phyloP scores from a whole-genome alignment of 2,113 vertebrate species.

The Xiphophorus maculatus region DNA sequence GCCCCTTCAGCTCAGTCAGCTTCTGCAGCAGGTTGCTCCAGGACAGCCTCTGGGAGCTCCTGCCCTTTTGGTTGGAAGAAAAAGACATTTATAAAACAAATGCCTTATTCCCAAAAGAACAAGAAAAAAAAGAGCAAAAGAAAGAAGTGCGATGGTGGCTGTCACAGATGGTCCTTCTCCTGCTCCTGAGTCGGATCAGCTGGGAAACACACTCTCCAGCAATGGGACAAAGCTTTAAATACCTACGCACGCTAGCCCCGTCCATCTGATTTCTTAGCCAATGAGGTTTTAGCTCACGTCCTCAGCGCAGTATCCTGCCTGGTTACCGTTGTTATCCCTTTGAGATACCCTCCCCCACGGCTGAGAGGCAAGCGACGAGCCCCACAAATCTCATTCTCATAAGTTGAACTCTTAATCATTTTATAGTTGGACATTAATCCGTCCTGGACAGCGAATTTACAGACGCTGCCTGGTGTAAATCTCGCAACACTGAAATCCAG shows the following conservation, averaged over 20 bases:
- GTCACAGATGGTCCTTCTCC: neutral
- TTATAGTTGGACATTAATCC: neutral
- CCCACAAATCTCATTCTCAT: neutral
- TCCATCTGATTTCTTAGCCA: constrained; percentile 72
- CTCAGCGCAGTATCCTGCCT: constrained; percentile 83
- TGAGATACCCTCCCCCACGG: neutral
- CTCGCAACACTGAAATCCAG: neutral
- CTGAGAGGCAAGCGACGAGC: neutral
- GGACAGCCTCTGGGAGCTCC: constrained; percentile 67
- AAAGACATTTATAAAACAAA: constrained; percentile 54
- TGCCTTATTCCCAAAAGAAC: neutral
- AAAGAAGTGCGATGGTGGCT: constrained; percentile 33
- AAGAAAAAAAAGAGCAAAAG: constrained; percentile 6
- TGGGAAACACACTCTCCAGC: constrained; percentile 52
- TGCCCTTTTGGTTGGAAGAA: constrained; percentile 52
- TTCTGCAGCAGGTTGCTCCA: constrained; percentile 77
- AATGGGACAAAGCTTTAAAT: constrained; percentile 74
- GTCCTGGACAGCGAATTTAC: neutral
- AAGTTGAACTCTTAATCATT: neutral
- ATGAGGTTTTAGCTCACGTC: constrained; percentile 85
- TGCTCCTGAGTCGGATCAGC: constrained; percentile 42
- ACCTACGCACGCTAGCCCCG: constrained; percentile 7
- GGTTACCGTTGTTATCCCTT: constrained; percentile 71
- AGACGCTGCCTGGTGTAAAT: too few species aligned
- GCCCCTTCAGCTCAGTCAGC: constrained; percentile 69